phyloP scores from a whole-genome alignment of 2,888 invertebrate species.

The Trichacis sp. region DNA sequence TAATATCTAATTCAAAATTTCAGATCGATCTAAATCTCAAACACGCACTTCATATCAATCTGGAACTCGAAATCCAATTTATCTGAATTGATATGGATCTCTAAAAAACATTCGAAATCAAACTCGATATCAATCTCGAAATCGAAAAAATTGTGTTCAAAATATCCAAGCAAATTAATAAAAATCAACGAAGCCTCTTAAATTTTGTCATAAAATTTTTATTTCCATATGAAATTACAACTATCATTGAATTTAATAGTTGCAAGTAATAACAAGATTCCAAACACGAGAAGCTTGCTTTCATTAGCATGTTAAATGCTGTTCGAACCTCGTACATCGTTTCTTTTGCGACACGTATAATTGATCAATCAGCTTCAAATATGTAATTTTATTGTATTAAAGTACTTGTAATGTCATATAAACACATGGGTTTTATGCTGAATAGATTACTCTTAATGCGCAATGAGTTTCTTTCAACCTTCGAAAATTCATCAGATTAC shows the following conservation, averaged over 20 bases:
- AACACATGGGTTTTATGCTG: slow-evolving; percentile 7
- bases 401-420: slow-evolving; percentile 14
- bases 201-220: no score
- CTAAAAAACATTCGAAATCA: no score
- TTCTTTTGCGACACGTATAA: slow-evolving; percentile 10
- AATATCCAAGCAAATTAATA: no score
- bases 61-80: no score
- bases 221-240: neutral
- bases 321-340: slow-evolving; percentile 2
- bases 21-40: no score
- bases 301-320: slow-evolving; percentile 7
- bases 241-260: neutral
- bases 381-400: slow-evolving; percentile 22
- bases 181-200: no score
- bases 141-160: no score
- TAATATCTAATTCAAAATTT: no score
- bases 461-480: slow-evolving; percentile 5
- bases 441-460: slow-evolving; percentile 1
- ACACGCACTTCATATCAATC: no score
- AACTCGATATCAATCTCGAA: no score
- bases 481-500: neutral
- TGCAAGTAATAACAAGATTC: neutral
- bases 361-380: slow-evolving; percentile 25
- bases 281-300: slow-evolving; percentile 12
- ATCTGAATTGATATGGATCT: no score